Conservation (phyloP, 2,113 vertebrate genomes). For the Narcine bancroftii region DNA sequence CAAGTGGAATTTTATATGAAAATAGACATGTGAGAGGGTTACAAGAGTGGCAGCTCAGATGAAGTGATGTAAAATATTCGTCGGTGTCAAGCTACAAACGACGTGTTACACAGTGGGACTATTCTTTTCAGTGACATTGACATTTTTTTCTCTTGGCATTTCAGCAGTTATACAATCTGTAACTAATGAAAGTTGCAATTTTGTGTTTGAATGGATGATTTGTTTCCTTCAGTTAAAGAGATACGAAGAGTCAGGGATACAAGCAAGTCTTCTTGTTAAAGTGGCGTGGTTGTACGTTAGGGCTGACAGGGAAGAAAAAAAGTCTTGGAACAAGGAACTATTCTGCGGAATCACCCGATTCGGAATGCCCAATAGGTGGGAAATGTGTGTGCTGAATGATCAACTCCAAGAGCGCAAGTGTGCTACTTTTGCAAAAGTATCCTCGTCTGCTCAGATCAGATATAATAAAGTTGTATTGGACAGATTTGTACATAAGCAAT, state of each 20-base stretch:
- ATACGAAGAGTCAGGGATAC: neutral
- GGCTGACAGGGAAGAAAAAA: neutral
- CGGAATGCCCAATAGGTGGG: neutral
- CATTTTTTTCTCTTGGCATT: neutral
- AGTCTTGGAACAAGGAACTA: neutral
- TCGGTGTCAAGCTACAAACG: neutral
- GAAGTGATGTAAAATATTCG: neutral
- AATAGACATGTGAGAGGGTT: neutral
- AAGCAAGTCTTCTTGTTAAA: neutral
- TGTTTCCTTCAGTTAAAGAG: neutral
- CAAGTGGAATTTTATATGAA: neutral
- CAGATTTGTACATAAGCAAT: no score
- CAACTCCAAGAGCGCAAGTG: neutral
- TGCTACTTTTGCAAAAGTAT: neutral
- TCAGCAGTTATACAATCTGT: neutral
- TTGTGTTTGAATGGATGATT: neutral
- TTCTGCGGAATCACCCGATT: neutral
- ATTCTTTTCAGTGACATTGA: neutral
- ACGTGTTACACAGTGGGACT: neutral
- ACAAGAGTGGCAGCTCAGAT: neutral
- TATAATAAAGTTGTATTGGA: no score
- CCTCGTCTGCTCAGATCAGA: neutral
- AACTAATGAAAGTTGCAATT: neutral
- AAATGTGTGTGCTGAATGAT: neutral
- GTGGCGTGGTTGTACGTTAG: neutral